Base-by-base conservation (phyloP, 2,888 invertebrate genomes). In the Quadroppia sp. region DNA sequence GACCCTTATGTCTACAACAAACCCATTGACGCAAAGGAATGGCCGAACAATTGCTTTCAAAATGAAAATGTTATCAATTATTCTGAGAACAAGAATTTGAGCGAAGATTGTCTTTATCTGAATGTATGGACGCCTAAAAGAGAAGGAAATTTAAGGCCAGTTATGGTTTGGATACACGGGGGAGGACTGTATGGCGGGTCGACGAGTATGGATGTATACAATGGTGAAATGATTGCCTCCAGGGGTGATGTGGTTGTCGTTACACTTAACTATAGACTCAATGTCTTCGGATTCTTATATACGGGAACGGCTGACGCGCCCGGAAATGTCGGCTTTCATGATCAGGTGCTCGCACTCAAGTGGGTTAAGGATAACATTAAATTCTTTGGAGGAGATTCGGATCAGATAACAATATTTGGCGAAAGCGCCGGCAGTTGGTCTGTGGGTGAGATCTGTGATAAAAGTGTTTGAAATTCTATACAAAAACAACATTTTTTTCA, bases 31-130 rank as follows among this genome's bases (percentile, higher is more conserved):
- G 72, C 72, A 20, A 20, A 15, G 13, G 15, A 72, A 11, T 72
- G 72, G 72, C 61, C 72, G 17, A 42, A 20, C 13, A 28, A 1
- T 13, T 72, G 72, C 40, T 4, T 25, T 9, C 72, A 72, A 7
- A 53, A n/a, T 6, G 7, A 20, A 13, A 6, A 32, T 36, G 6
- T 9, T 36, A 45, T 17, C 17, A 15, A 45, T 45, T 13, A 15
- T 13, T 15, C 2, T 17, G 15, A 45, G 6, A 45, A 45, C 15
- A 45, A 45, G 11, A 45, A 45, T 45, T 13, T 45, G 15, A 45
- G 45, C 15, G 72, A 72, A 40, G 72, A 72, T 28, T 72, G 72
- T 61, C 40, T 72, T 11, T 61, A 72, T 32, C 59, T 72, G 15
- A 72, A 72, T 28, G 17, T 72, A 32, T 72, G 72, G 72, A 28